Conservation (phyloP, 1,140 invertebrate genomes). For the Wiebesia pumilae region DNA sequence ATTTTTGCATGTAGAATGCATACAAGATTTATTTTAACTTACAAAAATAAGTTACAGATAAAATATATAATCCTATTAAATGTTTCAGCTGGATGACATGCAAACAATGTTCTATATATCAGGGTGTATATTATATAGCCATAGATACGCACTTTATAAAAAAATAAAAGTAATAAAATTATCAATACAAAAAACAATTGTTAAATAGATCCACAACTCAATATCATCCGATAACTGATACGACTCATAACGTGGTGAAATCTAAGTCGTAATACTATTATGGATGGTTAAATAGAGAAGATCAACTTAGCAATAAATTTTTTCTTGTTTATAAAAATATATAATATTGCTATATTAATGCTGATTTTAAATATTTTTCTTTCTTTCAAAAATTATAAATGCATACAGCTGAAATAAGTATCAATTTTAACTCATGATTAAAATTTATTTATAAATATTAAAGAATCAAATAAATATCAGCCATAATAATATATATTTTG, state of each 20-base stretch:
- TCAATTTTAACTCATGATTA: neutral
- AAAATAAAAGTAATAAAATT: conserved; percentile 28
- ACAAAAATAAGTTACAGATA: conserved; percentile 46
- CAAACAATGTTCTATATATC: neutral
- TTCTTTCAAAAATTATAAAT: neutral
- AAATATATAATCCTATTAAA: conserved; percentile 4
- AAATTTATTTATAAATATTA: neutral
- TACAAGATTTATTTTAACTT: conserved; percentile 43
- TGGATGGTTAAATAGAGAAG: neutral
- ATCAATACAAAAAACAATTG: neutral
- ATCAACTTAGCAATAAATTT: neutral
- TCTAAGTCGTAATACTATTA: neutral
- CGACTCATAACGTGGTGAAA: conserved; percentile 43
- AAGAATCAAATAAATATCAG: neutral
- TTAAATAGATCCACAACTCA: neutral
- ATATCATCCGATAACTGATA: conserved; percentile 8
- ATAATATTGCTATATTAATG: conserved; percentile 9
- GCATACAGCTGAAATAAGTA: neutral
- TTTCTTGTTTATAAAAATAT: conserved; percentile 22
- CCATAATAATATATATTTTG: conserved; percentile 5
- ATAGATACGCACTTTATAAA: neutral
- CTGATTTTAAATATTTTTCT: neutral
- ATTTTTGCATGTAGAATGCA: conserved; percentile 27
- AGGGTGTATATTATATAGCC: neutral
- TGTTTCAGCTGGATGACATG: neutral